phyloP scores from a whole-genome alignment of 2,113 vertebrate genomes.

The Taxidea taxus region DNA sequence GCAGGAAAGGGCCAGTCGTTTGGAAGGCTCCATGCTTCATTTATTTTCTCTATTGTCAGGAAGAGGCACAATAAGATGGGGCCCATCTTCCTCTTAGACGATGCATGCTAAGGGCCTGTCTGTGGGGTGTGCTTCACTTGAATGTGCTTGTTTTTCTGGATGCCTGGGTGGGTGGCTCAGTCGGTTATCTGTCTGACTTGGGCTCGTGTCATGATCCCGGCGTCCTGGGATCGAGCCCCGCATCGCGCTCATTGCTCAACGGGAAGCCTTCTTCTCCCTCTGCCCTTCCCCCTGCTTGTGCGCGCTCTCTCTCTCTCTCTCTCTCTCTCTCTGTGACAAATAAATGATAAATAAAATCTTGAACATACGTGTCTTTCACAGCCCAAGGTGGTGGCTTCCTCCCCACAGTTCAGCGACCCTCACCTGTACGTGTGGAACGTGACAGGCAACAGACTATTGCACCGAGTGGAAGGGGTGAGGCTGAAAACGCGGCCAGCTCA shows the following conservation, averaged over 20 bases:
- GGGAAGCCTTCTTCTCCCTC: too few relatives aligned
- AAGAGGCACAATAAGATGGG: neutral
- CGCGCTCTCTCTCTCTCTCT: too few relatives aligned
- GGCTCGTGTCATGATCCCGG: too few relatives aligned
- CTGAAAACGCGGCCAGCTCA: conserved; percentile 88
- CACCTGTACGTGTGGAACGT: conserved; percentile 94
- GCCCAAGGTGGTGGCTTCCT: conserved; percentile 89
- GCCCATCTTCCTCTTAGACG: neutral
- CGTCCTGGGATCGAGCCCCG: neutral
- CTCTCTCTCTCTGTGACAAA: neutral
- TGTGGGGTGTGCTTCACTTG: neutral
- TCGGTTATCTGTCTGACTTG: too few relatives aligned
- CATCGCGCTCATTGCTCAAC: neutral
- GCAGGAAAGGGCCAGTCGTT: neutral
- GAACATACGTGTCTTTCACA: conserved; percentile 70
- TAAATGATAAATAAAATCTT: neutral
- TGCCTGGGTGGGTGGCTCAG: too few relatives aligned
- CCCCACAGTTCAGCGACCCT: conserved; percentile 93
- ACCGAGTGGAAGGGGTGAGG: conserved; percentile 86
- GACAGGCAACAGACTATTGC: conserved; percentile 89
- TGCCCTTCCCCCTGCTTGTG: neutral
- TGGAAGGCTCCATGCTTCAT: neutral
- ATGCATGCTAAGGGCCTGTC: neutral
- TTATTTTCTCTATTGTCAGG: neutral
- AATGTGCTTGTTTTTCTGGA: neutral